Evolutionary conservation across 2,888 invertebrate genomes (phyloP).

Genomic region (Volucella inanis): DNA sequence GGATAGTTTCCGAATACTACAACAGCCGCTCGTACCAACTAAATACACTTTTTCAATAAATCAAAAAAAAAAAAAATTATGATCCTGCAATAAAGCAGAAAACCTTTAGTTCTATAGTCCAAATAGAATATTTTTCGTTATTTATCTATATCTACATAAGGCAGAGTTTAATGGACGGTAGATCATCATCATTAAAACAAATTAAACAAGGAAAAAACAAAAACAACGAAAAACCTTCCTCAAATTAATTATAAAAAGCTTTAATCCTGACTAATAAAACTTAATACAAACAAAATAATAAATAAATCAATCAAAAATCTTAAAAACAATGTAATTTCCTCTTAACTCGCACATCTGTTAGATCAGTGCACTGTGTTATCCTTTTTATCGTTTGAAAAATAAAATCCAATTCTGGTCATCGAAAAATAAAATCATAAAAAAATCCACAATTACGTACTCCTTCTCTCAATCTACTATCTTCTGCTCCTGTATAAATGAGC

Average conservation of each 20-base stretch:
- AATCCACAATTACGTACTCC: neutral
- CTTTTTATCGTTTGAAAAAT: neutral
- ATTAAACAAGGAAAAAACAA: conserved; percentile 9
- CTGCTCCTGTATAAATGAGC: conserved; percentile 42
- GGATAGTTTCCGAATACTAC: too few species aligned
- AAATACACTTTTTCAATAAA: too few species aligned
- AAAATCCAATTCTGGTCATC: neutral
- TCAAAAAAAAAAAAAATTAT: neutral
- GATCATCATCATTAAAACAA: conserved; percentile 34
- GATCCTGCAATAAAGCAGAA: conserved; percentile 16
- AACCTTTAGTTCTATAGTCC: neutral
- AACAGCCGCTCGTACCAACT: too few species aligned
- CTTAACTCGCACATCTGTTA: conserved; percentile 17
- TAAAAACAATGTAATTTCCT: conserved; percentile 42
- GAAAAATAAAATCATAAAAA: too few species aligned
- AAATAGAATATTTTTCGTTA: conserved; percentile 8
- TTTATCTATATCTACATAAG: conserved; percentile 61
- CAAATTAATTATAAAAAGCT: conserved; percentile 22
- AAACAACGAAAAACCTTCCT: neutral
- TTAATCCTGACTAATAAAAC: conserved; percentile 1
- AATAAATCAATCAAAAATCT: conserved; percentile 21
- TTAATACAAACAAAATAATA: neutral
- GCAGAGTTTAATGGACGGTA: conserved; percentile 68
- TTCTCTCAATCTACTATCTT: neutral
- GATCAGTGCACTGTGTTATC: conserved; percentile 8